Percentiles rank a stretch among this genome's conserved stretches.
phyloP scores from a whole-genome alignment of 2,113 vertebrate species.

The Myrmecobius fasciatus region DNA sequence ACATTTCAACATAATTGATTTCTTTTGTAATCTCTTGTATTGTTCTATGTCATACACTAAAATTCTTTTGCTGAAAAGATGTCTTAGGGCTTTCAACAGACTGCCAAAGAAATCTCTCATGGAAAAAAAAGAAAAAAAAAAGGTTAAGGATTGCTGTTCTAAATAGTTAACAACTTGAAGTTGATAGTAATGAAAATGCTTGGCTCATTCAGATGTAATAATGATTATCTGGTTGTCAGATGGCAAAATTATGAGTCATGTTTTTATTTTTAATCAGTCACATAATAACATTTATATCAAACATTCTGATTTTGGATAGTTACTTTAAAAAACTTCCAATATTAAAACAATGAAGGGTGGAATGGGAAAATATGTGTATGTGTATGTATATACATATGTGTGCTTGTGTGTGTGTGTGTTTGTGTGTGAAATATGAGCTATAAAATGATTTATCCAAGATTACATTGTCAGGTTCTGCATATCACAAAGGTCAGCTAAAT shows the following conservation, averaged over 20 bases:
- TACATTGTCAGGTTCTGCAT: neutral
- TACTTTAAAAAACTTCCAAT: conserved; percentile 17
- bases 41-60: neutral
- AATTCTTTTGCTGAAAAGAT: neutral
- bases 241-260: conserved; percentile 24
- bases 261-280: neutral
- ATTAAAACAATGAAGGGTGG: neutral
- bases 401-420: no score
- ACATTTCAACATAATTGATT: neutral
- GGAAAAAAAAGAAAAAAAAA: neutral
- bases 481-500: neutral
- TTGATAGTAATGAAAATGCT: conserved; percentile 38
- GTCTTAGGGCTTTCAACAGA: neutral
- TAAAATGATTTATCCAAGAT: neutral
- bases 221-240: neutral
- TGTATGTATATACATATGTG: neutral
- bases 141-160: neutral
- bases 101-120: neutral
- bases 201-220: conserved; percentile 16
- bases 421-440: neutral
- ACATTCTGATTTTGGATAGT: neutral
- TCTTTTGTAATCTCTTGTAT: neutral
- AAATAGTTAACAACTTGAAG: neutral
- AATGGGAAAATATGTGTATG: neutral
- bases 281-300: conserved; percentile 44